Base-by-base conservation (phyloP, 2,888 invertebrate genomes). In the Atethmia centrago region DNA sequence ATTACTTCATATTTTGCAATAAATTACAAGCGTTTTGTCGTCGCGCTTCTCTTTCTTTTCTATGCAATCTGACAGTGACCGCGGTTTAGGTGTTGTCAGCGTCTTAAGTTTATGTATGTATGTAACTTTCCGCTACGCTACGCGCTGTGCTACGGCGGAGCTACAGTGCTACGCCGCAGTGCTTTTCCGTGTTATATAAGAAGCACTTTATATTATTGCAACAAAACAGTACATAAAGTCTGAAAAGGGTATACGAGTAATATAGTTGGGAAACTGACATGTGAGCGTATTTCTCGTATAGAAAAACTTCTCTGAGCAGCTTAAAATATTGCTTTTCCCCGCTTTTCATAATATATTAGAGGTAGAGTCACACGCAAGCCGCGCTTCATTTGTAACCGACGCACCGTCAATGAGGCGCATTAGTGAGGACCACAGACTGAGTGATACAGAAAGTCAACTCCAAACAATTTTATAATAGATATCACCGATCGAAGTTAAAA, bases 341-440 rank as follows among this genome's bases (percentile, higher is more conserved):
- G 40, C 51, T 56, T 40, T 25, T 14, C 25, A 74, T 53, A n/a
- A 31, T 28, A 36, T 10, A 56, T 12, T 63, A 56, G 16, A 59
- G 47, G 36, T 42, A 14, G 49, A 47, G 66, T n/a, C 42, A 40
- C 78, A 77, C 83, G 83, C 82, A n/a, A 82, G 31, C 45, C 66
- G 66, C 62, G 78, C 25, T 77, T 77, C 79, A 79, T 82, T 79
- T 79, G 79, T 80, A 71, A 71, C 64, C 56, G 55, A 77, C 79
- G 67, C 74, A 40, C 66, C 62, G 19, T 56, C 71, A 71, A 49
- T 71, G 80, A 78, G 58, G 25, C 42, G 58, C 79, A 56, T 64
- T 77, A 76, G 77, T 64, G 68, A 0, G 5, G 1, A 4, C 9
- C 65, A 55, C 31, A 47, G 28, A 0, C 0, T 25, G n/a, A 0